phyloP scores from a whole-genome alignment of 2,888 invertebrate genomes.

The Lochmaea capreae region DNA sequence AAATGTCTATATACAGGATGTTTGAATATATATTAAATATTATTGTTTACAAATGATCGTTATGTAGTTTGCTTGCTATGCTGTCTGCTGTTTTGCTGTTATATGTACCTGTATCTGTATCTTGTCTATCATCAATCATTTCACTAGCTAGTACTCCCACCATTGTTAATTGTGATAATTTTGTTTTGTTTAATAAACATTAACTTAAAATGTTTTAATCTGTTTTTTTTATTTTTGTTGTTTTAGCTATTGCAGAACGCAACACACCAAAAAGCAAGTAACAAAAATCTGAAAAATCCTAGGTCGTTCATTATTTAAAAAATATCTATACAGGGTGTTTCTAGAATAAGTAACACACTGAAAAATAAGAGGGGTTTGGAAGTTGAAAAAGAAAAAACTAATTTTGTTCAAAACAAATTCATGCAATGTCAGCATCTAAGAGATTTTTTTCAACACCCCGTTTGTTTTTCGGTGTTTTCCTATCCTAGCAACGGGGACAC shows the following conservation, averaged over 20 bases:
- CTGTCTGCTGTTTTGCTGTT: constrained; percentile 45
- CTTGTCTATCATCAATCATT: constrained; percentile 39
- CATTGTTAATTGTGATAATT: constrained; percentile 45
- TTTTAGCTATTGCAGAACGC: constrained; percentile 22
- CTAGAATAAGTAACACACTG: too few species aligned
- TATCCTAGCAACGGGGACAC: not conserved
- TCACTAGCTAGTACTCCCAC: constrained; percentile 40
- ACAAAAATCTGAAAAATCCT: not conserved
- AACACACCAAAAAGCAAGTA: not conserved
- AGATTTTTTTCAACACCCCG: too few species aligned
- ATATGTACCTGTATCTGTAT: constrained; percentile 36
- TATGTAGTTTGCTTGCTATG: constrained; percentile 40
- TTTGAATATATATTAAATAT: not conserved
- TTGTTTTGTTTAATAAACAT: constrained; percentile 45
- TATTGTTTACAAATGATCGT: constrained; percentile 21
- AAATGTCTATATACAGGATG: too few species aligned
- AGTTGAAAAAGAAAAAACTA: too few species aligned
- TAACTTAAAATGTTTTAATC: constrained; percentile 40
- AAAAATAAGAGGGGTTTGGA: too few species aligned
- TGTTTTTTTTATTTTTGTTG: constrained; percentile 38
- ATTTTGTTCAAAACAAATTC: too few species aligned
- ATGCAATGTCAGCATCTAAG: too few species aligned
- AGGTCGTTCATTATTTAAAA: not conserved
- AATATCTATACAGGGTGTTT: not conserved
- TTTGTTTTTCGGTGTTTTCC: too few species aligned